These are phyloP conservation scores for Spondyliosoma cantharus DNA, from an alignment of 2,797 vertebrate species.

Conservation along the genomic window DNA sequence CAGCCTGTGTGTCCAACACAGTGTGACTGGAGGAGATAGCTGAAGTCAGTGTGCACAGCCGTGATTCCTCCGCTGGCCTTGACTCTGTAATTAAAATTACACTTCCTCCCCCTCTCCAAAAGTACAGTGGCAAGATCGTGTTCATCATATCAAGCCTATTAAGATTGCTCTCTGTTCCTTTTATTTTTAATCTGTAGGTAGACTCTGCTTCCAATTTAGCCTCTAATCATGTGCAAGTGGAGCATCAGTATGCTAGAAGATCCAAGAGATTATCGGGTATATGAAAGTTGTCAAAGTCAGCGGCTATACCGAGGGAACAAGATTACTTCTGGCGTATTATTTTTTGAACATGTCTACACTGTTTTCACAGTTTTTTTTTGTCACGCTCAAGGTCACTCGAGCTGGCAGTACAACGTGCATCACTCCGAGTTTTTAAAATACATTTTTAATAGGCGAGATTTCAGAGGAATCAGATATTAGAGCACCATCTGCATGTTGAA, in stretches of 20 bases:
- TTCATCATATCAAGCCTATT: slow-evolving; percentile 51
- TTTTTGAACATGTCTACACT: slow-evolving; percentile 3
- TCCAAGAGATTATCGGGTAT: slow-evolving; percentile 23
- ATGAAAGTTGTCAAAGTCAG: slow-evolving; percentile 14
- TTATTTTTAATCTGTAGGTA: slow-evolving; percentile 38
- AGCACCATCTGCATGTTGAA: neutral
- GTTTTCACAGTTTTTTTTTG: slow-evolving; percentile 6
- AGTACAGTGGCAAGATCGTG: slow-evolving; percentile 44
- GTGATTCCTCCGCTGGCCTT: slow-evolving; percentile 50
- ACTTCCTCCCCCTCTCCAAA: slow-evolving; percentile 24
- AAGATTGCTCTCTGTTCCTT: slow-evolving; percentile 24
- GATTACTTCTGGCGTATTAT: neutral
- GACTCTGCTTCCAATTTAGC: slow-evolving; percentile 16
- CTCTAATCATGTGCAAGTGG: slow-evolving; percentile 12
- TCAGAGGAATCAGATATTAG: slow-evolving; percentile 2
- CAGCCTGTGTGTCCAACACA: slow-evolving; percentile 41
- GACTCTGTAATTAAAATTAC: slow-evolving; percentile 57
- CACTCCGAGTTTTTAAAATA: slow-evolving; percentile 10
- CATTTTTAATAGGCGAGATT: neutral
- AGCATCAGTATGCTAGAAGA: slow-evolving; percentile 23
- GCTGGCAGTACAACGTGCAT: neutral
- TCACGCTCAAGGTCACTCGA: neutral
- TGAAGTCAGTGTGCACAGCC: slow-evolving; percentile 51
- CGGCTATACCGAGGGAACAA: neutral
- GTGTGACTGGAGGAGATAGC: slow-evolving; percentile 51